Evolutionary conservation across 2,888 invertebrate species (phyloP).

Genomic region (Galerucella pusilla): DNA sequence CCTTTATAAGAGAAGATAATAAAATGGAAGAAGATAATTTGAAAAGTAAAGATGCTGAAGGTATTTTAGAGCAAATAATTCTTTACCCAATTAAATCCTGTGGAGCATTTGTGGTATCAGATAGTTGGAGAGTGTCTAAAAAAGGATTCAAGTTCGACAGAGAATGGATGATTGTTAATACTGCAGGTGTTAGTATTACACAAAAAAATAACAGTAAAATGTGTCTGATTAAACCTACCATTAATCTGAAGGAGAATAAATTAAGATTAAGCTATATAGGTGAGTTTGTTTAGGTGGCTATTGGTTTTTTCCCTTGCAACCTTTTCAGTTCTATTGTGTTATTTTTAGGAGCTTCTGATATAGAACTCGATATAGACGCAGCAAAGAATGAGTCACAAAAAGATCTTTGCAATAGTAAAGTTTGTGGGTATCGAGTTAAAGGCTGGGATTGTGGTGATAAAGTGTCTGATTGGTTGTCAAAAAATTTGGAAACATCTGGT

Average conservation of each 20-base stretch:
- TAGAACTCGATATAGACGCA: constrained; percentile 69
- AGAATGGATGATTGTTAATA: constrained; percentile 92
- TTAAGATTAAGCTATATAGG: constrained; percentile 74
- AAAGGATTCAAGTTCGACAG: constrained; percentile 90
- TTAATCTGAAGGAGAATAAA: constrained; percentile 71
- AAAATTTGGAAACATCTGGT: constrained; percentile 76
- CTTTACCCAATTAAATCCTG: constrained; percentile 95
- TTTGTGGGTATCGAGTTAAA: constrained; percentile 84
- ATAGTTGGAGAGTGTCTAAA: constrained; percentile 77
- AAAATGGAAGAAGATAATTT: neutral
- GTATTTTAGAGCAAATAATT: constrained; percentile 62
- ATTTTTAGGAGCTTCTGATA: constrained; percentile 67
- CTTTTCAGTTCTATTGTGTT: neutral
- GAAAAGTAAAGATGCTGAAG: constrained; percentile 33
- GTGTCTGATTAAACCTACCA: constrained; percentile 79
- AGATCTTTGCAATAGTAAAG: constrained; percentile 79
- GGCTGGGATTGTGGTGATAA: constrained; percentile 88
- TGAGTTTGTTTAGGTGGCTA: constrained; percentile 54
- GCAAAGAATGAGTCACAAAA: constrained; percentile 55
- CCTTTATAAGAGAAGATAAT: neutral
- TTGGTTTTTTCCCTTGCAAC: neutral
- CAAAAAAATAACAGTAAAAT: constrained; percentile 86
- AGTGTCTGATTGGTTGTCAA: constrained; percentile 83
- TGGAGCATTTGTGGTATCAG: constrained; percentile 76
- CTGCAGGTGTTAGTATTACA: constrained; percentile 84